Conservation (phyloP, 2,797 vertebrate genomes). For the Xenopus petersii region DNA sequence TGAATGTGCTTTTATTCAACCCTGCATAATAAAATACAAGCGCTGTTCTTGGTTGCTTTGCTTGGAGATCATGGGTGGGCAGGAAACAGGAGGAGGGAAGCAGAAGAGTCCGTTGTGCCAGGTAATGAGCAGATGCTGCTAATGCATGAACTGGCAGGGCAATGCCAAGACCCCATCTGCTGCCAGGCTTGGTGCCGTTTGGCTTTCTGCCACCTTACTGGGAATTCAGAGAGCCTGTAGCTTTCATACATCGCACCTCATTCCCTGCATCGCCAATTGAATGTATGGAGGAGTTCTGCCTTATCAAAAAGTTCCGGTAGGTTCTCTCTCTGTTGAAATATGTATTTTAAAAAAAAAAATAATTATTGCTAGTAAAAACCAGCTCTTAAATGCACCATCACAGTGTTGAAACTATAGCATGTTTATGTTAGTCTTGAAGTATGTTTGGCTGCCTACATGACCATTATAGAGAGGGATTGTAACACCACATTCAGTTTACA, state of each 20-base stretch:
- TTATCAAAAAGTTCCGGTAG: constrained; percentile 32
- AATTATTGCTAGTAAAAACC: too few species aligned
- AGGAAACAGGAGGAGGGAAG: constrained; percentile 37
- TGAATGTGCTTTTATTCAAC: constrained; percentile 34
- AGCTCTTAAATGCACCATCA: too few species aligned
- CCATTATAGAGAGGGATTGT: too few species aligned
- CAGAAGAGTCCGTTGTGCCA: constrained; percentile 50
- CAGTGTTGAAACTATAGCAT: too few species aligned
- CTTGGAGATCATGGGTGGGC: constrained; percentile 38
- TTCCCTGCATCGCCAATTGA: constrained; percentile 46
- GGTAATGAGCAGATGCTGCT: constrained; percentile 83
- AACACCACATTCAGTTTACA: too few species aligned
- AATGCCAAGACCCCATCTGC: constrained; percentile 80
- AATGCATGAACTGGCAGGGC: constrained; percentile 71
- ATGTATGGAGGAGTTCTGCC: constrained; percentile 28
- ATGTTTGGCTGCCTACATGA: too few species aligned
- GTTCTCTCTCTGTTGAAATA: background rate
- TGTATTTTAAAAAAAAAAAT: too few species aligned
- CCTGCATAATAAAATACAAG: constrained; percentile 35
- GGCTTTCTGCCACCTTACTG: constrained; percentile 62
- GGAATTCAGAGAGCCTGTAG: constrained; percentile 50
- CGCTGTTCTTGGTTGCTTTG: constrained; percentile 38
- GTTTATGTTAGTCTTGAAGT: too few species aligned
- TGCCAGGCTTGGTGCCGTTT: constrained; percentile 70
- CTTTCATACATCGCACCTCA: constrained; percentile 54